Evolutionary conservation across 1,140 invertebrate species (phyloP).

Genomic region (Dreissena rostriformis): DNA sequence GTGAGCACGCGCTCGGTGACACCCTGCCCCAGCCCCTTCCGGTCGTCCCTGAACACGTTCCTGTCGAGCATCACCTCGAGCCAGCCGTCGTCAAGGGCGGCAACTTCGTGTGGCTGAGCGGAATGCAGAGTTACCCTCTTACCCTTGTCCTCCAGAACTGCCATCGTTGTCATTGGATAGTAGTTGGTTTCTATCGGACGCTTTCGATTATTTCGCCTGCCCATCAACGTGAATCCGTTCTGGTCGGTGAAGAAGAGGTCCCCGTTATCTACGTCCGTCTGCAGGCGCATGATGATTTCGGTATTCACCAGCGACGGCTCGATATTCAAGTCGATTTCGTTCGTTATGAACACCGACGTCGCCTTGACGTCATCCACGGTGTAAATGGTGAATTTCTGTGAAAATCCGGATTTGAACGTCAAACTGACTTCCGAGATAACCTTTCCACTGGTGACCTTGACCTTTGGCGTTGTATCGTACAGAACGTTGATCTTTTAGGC

Average conservation of each 20-base stretch:
- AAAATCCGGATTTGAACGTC: too few species aligned
- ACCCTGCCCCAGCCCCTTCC: constrained; percentile 93
- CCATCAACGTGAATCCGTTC: constrained; percentile 90
- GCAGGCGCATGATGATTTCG: constrained; percentile 90
- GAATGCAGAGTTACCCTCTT: constrained; percentile 87
- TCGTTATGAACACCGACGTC: constrained; percentile 90
- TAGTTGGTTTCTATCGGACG: constrained; percentile 93
- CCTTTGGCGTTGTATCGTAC: neutral
- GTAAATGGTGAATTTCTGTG: constrained; percentile 39
- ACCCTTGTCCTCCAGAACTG: constrained; percentile 90
- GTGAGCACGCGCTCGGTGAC: constrained; percentile 92
- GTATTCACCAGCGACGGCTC: constrained; percentile 83
- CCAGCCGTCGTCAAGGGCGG: constrained; percentile 90
- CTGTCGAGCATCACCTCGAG: constrained; percentile 94
- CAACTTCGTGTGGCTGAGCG: constrained; percentile 92
- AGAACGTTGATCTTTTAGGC: constrained; percentile 73
- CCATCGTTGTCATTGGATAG: constrained; percentile 92
- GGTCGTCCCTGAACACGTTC: constrained; percentile 92
- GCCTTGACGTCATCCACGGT: constrained; percentile 16
- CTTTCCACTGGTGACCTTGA: constrained; percentile 11
- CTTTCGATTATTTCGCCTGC: constrained; percentile 85
- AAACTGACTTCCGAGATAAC: constrained; percentile 92
- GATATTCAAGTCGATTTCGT: constrained; percentile 27
- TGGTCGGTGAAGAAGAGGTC: constrained; percentile 92
- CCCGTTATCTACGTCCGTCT: constrained; percentile 87